Percentiles rank a stretch among this genome's conserved stretches.
Evolutionary conservation across 2,888 invertebrate species (phyloP).

Genomic region (Patella pellucida): DNA sequence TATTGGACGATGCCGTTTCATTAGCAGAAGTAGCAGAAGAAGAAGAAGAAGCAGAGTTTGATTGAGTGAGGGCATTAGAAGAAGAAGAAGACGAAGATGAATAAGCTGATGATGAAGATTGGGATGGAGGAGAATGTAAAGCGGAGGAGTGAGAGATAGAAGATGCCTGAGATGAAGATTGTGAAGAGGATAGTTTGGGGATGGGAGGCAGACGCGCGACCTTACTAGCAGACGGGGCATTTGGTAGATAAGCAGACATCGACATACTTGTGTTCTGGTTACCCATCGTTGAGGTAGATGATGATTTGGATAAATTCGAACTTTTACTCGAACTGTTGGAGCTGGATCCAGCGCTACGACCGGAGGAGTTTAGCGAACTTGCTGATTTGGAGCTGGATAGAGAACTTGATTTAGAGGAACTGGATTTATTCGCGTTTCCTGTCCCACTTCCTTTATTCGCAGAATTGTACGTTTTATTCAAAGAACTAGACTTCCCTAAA

Average conservation of each 20-base stretch:
- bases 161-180: conserved; percentile 31
- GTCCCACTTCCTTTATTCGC: conserved; percentile 13
- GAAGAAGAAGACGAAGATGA: conserved; percentile 16
- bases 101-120: conserved; percentile 23
- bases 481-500: conserved; percentile 6
- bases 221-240: conserved; percentile 52
- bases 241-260: conserved; percentile 55
- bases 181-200: conserved; percentile 54
- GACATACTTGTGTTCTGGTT: conserved; percentile 39
- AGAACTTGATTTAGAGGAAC: conserved; percentile 24
- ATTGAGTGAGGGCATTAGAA: neutral
- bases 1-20: conserved; percentile 23
- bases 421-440: conserved; percentile 23
- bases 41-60: conserved; percentile 28
- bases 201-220: conserved; percentile 60
- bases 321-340: conserved; percentile 2
- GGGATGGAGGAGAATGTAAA: neutral
- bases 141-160: conserved; percentile 9
- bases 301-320: conserved; percentile 18
- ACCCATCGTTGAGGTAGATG: conserved; percentile 31
- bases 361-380: conserved; percentile 10
- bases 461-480: conserved; percentile 26
- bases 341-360: neutral
- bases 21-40: conserved; percentile 27
- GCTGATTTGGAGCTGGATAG: conserved; percentile 13